Conservation (phyloP, 2,797 vertebrate species). For the Xyrichtys novacula region DNA sequence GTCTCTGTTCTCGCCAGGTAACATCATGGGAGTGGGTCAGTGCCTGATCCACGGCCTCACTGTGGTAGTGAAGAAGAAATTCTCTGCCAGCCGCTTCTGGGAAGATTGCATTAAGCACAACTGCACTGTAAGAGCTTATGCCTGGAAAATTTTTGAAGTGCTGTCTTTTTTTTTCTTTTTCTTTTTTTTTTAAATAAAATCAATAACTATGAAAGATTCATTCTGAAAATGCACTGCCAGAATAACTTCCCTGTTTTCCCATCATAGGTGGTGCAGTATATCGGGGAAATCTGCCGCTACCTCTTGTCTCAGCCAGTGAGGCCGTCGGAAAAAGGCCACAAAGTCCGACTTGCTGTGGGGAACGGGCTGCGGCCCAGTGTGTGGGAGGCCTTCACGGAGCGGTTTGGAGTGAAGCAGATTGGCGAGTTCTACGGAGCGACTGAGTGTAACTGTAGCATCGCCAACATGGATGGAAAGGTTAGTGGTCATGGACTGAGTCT, state of each 20-base stretch:
- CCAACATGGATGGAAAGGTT: conserved; percentile 95
- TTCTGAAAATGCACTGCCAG: not conserved
- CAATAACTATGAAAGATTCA: conserved; percentile 9
- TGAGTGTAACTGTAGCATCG: conserved; percentile 96
- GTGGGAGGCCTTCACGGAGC: conserved; percentile 92
- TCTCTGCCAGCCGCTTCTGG: conserved; percentile 96
- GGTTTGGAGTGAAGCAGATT: conserved; percentile 89
- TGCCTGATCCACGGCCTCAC: conserved; percentile 92
- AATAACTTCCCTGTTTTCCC: not conserved
- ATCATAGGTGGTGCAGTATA: conserved; percentile 93
- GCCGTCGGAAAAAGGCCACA: conserved; percentile 85
- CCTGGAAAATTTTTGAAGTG: conserved; percentile 6
- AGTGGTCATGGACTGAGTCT: too few relatives aligned
- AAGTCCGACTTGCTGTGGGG: conserved; percentile 90
- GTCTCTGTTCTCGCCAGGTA: conserved; percentile 80
- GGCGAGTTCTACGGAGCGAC: conserved; percentile 97
- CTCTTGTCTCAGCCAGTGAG: conserved; percentile 90
- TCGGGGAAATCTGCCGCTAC: conserved; percentile 95
- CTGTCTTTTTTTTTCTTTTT: too few relatives aligned
- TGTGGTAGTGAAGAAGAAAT: conserved; percentile 95
- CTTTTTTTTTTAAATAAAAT: too few relatives aligned
- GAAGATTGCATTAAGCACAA: conserved; percentile 93
- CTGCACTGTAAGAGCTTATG: conserved; percentile 89
- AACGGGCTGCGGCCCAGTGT: conserved; percentile 92
- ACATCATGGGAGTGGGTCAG: conserved; percentile 95